phyloP scores from a whole-genome alignment of 2,113 vertebrate species.

The Sturnira hondurensis region DNA sequence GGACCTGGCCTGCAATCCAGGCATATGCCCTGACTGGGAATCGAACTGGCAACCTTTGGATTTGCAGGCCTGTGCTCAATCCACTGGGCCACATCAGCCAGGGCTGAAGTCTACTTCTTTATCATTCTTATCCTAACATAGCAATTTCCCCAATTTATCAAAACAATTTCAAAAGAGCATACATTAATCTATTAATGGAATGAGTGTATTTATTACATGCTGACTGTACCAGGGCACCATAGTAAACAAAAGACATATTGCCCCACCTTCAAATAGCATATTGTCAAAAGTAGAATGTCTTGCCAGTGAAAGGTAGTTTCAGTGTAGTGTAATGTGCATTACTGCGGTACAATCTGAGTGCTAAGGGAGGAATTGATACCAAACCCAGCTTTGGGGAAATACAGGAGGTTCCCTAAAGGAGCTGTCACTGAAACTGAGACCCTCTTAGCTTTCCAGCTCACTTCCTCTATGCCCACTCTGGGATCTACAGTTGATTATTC shows the following conservation, averaged over 20 bases:
- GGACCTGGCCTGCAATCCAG: too few relatives aligned
- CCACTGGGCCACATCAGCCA: too few relatives aligned
- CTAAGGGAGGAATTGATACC: neutral
- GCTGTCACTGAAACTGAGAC: neutral
- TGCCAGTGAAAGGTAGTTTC: neutral
- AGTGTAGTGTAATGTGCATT: neutral
- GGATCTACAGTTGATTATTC: neutral
- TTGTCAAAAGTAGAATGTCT: neutral
- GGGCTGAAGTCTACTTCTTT: neutral
- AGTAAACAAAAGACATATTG: neutral
- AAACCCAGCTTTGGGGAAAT: neutral
- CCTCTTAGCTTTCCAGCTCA: neutral
- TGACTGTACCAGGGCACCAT: neutral
- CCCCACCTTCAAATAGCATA: neutral
- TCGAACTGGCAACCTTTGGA: too few relatives aligned
- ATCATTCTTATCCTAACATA: neutral
- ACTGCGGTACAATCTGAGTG: neutral
- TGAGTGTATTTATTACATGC: neutral
- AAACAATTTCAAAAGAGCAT: neutral
- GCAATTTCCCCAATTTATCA: neutral
- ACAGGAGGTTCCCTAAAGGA: neutral
- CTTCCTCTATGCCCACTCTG: neutral
- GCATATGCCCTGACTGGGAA: too few relatives aligned
- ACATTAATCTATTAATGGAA: neutral
- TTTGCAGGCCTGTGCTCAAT: too few relatives aligned